Base-by-base conservation (phyloP, 2,113 vertebrate genomes). In the Malurus cyaneus region DNA sequence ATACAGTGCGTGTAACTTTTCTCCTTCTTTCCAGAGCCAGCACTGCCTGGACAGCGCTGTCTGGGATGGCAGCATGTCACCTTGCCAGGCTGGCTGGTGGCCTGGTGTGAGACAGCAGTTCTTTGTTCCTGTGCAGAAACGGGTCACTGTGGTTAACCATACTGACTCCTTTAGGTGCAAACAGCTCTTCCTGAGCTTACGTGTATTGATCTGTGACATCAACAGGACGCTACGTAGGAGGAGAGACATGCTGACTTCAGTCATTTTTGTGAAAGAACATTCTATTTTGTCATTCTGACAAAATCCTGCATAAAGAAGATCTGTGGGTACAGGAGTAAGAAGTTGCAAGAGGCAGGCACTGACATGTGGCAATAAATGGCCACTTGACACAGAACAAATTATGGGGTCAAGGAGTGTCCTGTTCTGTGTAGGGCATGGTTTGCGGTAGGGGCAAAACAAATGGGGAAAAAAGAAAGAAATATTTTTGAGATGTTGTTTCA, bases 141-240 rank as follows among this genome's bases (percentile, higher is more conserved):
- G 86, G 80, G 86, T 88, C 89, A 84, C 61, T 8, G 70, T 92
- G 95, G 93, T 95, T 96, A 96, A 96, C 94, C 92, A 64, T 15
- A 18, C 71, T 76, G 62, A 56, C 59, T 97, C 49, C 56, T 86
- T 54, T 5, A 67, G 87, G 72, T 88, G 71, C 70, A 80, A 39
- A 72, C 3, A 5, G 11, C 5, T 80, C 92, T 89, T 89, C n/a
- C 85, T 66, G 71, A 83, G 50, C 64, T 74, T 70, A 8, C n/a
- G 28, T 6, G 44, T 89, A 94, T 91, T 74, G 78, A 73, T 73
- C 29, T 66, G 52, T 78, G 67, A 86, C 82, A 94, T 66, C 94
- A 88, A 80, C 82, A 83, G 74, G 80, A 66, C 5, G 0, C 25
- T 49, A 80, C 0, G 72, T 91, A 84, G 94, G 93, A 88, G 84